Percentiles rank a stretch among this genome's conserved stretches.
Conservation (phyloP, 1,140 invertebrate genomes). For the Harpegnathos saltator region DNA sequence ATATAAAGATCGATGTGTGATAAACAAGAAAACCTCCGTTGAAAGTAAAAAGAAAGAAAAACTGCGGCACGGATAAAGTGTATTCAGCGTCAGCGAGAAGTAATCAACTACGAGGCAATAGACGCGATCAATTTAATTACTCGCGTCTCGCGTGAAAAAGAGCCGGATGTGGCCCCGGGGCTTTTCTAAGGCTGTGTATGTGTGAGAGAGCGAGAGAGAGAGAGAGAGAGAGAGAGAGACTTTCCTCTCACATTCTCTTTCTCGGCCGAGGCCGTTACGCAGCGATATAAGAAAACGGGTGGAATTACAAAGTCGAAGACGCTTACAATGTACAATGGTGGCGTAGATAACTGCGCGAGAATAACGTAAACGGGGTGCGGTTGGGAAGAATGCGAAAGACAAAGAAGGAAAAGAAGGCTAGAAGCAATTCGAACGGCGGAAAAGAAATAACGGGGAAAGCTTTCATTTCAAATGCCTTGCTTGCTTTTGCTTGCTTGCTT, state of each 20-base stretch:
- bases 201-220: too few species aligned
- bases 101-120: neutral
- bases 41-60: neutral
- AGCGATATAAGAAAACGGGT: slow-evolving; percentile 8
- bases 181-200: slow-evolving; percentile 4
- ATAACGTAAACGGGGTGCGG: slow-evolving; percentile 22
- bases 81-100: neutral
- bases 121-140: slow-evolving; percentile 4
- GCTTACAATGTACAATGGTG: slow-evolving; percentile 46
- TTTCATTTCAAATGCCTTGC: slow-evolving; percentile 66
- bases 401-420: neutral
- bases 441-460: slow-evolving; percentile 67
- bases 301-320: slow-evolving; percentile 68
- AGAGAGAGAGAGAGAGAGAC: too few species aligned
- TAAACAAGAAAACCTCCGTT: neutral
- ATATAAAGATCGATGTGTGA: neutral
- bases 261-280: slow-evolving; percentile 12
- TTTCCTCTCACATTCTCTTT: too few species aligned
- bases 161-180: too few species aligned
- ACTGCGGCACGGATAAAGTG: neutral
- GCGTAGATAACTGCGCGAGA: slow-evolving; percentile 37
- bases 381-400: slow-evolving; percentile 1
- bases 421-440: slow-evolving; percentile 41
- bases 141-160: slow-evolving; percentile 14
- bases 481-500: slow-evolving; percentile 41